Base-by-base conservation (phyloP, 2,797 vertebrate species). In the Paguma larvata region DNA sequence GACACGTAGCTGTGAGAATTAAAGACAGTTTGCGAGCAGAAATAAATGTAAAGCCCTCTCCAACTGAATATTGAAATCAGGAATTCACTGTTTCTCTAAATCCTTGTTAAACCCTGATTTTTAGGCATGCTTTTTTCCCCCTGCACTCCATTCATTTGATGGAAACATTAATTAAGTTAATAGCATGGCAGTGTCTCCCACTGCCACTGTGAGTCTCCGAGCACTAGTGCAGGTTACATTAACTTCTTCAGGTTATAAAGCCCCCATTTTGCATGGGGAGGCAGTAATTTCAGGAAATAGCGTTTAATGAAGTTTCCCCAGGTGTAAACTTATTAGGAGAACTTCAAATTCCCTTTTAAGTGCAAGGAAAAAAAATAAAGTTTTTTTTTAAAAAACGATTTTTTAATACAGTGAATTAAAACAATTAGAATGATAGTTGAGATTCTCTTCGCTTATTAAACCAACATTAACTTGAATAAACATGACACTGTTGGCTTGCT, bases 1-100 rank as follows among this genome's bases (percentile, higher is more conserved):
- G 32, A 90, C 44, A 44, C 46, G 19, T 85, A 65, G 21, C 56
- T 91, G 38, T 34, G n/a, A 85, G 68, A 95, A 85, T 95, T 90
- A 77, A 96, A 93, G 85, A 95, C n/a, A 67, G 27, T 93, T 88
- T 88, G 48, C 73, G n/a, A 95, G n/a, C 63, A 70, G 87, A 78
- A 93, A 80, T 86, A 85, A 75, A 18, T 79, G 95, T 86, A 67
- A 78, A 65, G 18, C 91, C 41, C 84, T 95, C 34, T 53, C 91
- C 25, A 75, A 15, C 30, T 95, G 7, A 68, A 51, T 95, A 38
- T 11, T 27, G 38, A 95, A 83, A 93, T 96, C 32, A 73, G 56
- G 19, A 87, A 68, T 87, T 79, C 67, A 65, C 83, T 65, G 19
- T 79, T 84, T 88, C 18, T 90, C 46, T 77, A 91, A 79, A 68